phyloP scores from a whole-genome alignment of 1,140 invertebrate genomes.

The Tetragnatha versicolor region DNA sequence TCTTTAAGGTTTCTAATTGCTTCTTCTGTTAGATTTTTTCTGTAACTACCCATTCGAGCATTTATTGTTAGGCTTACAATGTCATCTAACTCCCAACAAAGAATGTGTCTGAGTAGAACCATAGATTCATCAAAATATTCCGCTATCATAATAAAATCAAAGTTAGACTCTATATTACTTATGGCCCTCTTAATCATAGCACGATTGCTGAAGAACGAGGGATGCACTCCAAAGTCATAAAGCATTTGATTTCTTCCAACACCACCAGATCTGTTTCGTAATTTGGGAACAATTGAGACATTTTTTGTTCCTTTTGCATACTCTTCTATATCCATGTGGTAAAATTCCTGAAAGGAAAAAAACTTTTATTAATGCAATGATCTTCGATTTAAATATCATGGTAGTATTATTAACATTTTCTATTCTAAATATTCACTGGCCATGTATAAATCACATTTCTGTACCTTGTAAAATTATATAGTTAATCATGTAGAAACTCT shows the following conservation, averaged over 20 bases:
- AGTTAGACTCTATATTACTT: constrained; percentile 63
- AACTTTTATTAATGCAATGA: background rate
- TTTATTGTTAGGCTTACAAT: constrained; percentile 65
- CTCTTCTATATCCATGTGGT: constrained; percentile 46
- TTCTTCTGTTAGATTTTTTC: constrained; percentile 44
- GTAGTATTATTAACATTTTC: too few relatives aligned
- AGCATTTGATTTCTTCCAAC: constrained; percentile 65
- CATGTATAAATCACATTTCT: too few relatives aligned
- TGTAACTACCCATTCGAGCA: constrained; percentile 57
- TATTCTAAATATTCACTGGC: too few relatives aligned
- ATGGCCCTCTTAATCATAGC: constrained; percentile 58
- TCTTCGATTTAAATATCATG: background rate
- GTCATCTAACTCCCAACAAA: constrained; percentile 67
- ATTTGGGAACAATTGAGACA: background rate
- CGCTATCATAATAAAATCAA: constrained; percentile 68
- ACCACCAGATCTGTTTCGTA: constrained; percentile 41
- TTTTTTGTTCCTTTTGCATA: constrained; percentile 51
- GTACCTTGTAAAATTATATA: too few relatives aligned
- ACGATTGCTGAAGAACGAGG: constrained; percentile 56
- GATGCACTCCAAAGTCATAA: constrained; percentile 63
- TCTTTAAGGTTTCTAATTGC: constrained; percentile 15
- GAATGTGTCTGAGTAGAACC: constrained; percentile 65
- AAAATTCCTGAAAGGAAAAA: constrained; percentile 50
- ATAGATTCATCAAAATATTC: constrained; percentile 69
- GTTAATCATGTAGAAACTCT: too few relatives aligned